Evolutionary conservation across 2,113 vertebrate genomes (phyloP).

Genomic region (Geococcyx californianus): DNA sequence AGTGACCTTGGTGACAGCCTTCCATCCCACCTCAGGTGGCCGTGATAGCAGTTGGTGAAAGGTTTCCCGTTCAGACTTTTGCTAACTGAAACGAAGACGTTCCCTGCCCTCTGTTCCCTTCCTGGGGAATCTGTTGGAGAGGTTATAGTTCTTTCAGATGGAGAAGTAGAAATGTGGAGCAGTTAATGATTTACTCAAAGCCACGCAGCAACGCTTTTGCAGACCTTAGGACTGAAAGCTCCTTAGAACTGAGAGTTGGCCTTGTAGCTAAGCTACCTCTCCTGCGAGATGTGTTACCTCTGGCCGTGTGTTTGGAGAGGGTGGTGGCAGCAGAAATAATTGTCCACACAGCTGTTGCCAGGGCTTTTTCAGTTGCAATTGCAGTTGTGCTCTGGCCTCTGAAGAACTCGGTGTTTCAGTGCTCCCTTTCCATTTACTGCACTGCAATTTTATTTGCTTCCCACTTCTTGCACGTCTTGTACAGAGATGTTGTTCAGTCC

Average conservation of each 20-base stretch:
- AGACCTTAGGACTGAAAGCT: neutral
- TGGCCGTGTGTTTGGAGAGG: neutral
- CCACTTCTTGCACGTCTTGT: too few species aligned
- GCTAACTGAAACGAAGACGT: neutral
- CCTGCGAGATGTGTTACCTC: neutral
- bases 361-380: neutral
- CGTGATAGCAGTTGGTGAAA: neutral
- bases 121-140: neutral
- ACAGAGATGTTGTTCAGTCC: neutral
- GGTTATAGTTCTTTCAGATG: neutral
- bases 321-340: neutral
- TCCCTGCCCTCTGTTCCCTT: neutral
- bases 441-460: neutral
- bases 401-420: neutral
- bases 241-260: neutral
- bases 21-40: neutral
- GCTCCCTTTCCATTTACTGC: neutral
- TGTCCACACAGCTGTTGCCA: neutral
- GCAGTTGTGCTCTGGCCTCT: neutral
- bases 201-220: neutral
- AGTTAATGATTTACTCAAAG: conserved; percentile 7
- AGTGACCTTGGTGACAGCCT: neutral
- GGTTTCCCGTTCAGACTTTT: neutral
- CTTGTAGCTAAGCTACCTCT: neutral
- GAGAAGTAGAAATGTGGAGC: neutral